phyloP scores from a whole-genome alignment of 2,888 invertebrate species.

The Drosophila emarginata region DNA sequence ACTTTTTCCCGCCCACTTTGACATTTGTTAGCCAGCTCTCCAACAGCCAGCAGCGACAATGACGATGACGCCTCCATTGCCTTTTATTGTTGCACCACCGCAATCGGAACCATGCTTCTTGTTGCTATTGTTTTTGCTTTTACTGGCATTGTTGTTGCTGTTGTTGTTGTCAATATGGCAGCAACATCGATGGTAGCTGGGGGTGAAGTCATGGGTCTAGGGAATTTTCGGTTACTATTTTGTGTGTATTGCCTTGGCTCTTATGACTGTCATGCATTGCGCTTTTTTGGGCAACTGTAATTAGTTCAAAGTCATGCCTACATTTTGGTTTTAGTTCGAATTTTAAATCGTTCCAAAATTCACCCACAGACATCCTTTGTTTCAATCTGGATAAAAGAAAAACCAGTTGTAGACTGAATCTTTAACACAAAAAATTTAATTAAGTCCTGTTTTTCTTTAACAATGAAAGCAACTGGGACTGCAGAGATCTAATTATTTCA shows the following conservation, averaged over 20 bases:
- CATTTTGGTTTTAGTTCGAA: conserved; percentile 20
- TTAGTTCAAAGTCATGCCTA: conserved; percentile 39
- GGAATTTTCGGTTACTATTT: conserved; percentile 22
- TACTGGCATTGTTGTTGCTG: conserved; percentile 22
- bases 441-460: no score
- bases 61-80: conserved; percentile 44
- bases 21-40: conserved; percentile 57
- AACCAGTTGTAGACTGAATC: no score
- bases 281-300: conserved; percentile 31
- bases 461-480: not conserved
- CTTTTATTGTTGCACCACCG: conserved; percentile 67
- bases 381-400: not conserved
- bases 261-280: conserved; percentile 19
- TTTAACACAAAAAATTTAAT: no score
- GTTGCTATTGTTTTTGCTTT: conserved; percentile 22
- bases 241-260: not conserved
- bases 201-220: conserved; percentile 1
- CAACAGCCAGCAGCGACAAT: conserved; percentile 32
- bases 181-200: conserved; percentile 19
- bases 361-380: not conserved
- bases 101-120: conserved; percentile 57
- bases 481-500: no score
- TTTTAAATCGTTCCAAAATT: conserved; percentile 3
- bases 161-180: conserved; percentile 54
- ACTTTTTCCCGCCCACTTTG: conserved; percentile 17